Evolutionary conservation across 2,888 invertebrate species (phyloP).

Genomic region (Petrolisthes cinctipes): DNA sequence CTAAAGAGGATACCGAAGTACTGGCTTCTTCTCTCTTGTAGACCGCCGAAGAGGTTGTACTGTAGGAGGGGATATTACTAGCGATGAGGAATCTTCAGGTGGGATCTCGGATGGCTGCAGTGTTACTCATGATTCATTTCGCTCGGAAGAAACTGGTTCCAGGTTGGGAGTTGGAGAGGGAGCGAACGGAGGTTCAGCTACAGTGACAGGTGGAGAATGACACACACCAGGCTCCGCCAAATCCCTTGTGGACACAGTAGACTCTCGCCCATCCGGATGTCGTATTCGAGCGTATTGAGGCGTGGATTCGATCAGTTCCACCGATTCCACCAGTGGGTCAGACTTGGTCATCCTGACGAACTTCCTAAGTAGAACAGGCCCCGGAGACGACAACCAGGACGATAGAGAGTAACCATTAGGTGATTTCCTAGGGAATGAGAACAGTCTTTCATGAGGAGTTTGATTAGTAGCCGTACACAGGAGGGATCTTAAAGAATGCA

Average conservation of each 20-base stretch:
- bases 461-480: not conserved
- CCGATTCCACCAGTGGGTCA: slow-evolving; percentile 10
- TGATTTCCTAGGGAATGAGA: slow-evolving; percentile 6
- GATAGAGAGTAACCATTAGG: not conserved
- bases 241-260: not conserved
- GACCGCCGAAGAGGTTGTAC: no score
- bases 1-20: no score
- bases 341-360: not conserved
- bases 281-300: slow-evolving; percentile 25
- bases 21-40: no score
- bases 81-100: no score
- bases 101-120: no score
- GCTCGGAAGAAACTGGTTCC: no score
- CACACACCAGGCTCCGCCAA: no score
- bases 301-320: slow-evolving; percentile 5
- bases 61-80: no score
- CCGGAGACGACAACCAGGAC: not conserved
- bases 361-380: not conserved
- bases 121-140: no score
- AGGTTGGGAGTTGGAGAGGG: no score
- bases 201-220: no score
- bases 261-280: slow-evolving; percentile 3
- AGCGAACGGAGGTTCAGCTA: no score
- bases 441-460: not conserved
- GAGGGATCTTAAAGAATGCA: not conserved